These are phyloP conservation scores for Episyrphus balteatus DNA, from an alignment of 1,140 invertebrate genomes.

Conservation along the genomic window DNA sequence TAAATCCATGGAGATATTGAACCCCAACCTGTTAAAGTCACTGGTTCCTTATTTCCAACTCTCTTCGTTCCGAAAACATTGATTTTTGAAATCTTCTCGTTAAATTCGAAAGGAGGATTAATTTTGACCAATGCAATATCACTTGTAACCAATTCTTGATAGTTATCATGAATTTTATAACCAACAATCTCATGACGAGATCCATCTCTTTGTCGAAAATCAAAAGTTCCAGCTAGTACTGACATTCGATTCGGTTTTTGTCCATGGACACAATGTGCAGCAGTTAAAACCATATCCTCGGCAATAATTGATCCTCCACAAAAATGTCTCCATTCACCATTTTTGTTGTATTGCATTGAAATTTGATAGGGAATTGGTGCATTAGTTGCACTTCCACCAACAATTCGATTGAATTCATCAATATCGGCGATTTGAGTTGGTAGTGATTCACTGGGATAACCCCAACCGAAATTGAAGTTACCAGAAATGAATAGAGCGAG, in stretches of 20 bases:
- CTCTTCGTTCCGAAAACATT: constrained; percentile 12
- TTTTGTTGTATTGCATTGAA: constrained; percentile 22
- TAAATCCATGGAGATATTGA: constrained; percentile 16
- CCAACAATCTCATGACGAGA: constrained; percentile 13
- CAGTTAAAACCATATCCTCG: constrained; percentile 28
- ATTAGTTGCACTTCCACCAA: constrained; percentile 22
- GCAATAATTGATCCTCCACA: constrained; percentile 36
- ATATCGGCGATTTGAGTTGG: no score
- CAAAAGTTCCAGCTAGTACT: constrained; percentile 37
- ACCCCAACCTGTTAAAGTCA: constrained; percentile 33
- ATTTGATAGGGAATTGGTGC: constrained; percentile 29
- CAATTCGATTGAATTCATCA: constrained; percentile 12
- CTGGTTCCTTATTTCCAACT: constrained; percentile 16
- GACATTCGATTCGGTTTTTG: constrained; percentile 24
- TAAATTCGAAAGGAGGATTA: constrained; percentile 13
- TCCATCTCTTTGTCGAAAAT: constrained; percentile 33
- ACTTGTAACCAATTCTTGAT: constrained; percentile 21
- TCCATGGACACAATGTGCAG: constrained; percentile 33
- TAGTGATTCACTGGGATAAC: no score
- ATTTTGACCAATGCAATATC: constrained; percentile 30
- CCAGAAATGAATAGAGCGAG: no score
- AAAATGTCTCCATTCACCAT: constrained; percentile 21
- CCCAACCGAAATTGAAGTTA: no score
- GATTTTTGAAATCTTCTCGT: constrained; percentile 18
- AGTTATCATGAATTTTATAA: constrained; percentile 23